phyloP scores from a whole-genome alignment of 1,140 invertebrate genomes.

The Achroia grisella region DNA sequence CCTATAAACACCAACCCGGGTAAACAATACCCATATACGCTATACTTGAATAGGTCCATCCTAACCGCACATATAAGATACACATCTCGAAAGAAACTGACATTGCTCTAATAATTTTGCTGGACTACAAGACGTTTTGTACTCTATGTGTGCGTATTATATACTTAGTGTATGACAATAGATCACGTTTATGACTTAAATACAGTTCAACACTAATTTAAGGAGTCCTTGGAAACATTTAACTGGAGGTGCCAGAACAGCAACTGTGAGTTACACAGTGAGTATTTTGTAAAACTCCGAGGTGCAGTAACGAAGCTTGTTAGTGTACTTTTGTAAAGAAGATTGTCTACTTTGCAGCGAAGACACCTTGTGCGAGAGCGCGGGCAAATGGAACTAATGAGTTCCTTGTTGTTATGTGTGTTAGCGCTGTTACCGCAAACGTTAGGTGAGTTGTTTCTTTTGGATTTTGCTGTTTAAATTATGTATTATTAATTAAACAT shows the following conservation, averaged over 20 bases:
- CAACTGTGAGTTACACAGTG: conserved; percentile 22
- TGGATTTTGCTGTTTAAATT: conserved; percentile 1
- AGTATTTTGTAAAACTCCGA: conserved; percentile 46
- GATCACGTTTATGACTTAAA: conserved; percentile 4
- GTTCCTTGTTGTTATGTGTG: conserved; percentile 46
- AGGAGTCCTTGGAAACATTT: conserved; percentile 25
- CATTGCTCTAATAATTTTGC: not conserved
- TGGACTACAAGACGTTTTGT: not conserved
- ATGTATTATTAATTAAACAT: not conserved
- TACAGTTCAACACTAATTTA: conserved; percentile 5
- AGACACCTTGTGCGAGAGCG: conserved; percentile 38
- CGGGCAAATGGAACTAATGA: conserved; percentile 63
- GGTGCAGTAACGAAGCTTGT: conserved; percentile 58
- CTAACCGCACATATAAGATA: conserved; percentile 24
- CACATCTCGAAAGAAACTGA: conserved; percentile 3
- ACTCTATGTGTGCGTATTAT: no score
- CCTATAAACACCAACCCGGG: conserved; percentile 33
- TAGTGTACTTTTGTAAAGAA: conserved; percentile 56
- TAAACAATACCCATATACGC: conserved; percentile 28
- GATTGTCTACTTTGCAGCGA: conserved; percentile 40
- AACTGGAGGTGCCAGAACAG: conserved; percentile 15
- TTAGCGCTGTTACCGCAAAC: conserved; percentile 40
- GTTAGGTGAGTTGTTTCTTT: conserved; percentile 30
- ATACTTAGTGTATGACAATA: not conserved
- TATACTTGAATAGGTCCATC: not conserved